Evolutionary conservation across 2,888 invertebrate genomes (phyloP).

Genomic region (Phalera bucephala): DNA sequence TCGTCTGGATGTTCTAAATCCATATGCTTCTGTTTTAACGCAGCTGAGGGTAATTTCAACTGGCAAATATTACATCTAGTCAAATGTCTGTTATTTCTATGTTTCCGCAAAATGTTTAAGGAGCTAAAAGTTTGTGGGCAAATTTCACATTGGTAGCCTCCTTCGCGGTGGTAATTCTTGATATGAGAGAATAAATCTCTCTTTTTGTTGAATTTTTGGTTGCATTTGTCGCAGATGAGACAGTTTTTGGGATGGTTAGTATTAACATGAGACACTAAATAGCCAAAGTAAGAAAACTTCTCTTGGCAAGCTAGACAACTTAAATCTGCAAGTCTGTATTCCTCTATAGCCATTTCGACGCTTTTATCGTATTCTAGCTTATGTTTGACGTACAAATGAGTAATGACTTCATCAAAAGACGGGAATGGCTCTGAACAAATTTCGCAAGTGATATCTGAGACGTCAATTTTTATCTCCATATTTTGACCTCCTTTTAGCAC

Average conservation of each 20-base stretch:
- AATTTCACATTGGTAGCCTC: constrained; percentile 66
- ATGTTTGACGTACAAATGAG: constrained; percentile 58
- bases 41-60: constrained; percentile 64
- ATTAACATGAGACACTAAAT: constrained; percentile 70
- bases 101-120: constrained; percentile 66
- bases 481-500: constrained; percentile 71
- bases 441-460: constrained; percentile 62
- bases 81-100: constrained; percentile 63
- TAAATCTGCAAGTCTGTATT: constrained; percentile 59
- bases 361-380: constrained; percentile 59
- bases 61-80: constrained; percentile 66
- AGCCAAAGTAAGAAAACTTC: constrained; percentile 68
- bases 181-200: constrained; percentile 71
- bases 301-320: constrained; percentile 61
- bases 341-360: constrained; percentile 72
- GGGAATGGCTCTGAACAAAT: constrained; percentile 54
- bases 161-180: constrained; percentile 74
- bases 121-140: constrained; percentile 65
- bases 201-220: constrained; percentile 72
- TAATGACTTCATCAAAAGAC: constrained; percentile 48
- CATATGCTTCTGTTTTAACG: constrained; percentile 68
- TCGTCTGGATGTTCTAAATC: constrained; percentile 70
- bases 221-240: constrained; percentile 67
- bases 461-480: constrained; percentile 75
- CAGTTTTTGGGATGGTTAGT: constrained; percentile 71